A percentile compares a stretch with the other conserved stretches of the same genome.
phyloP scores from a whole-genome alignment of 2,113 vertebrate genomes.

The Eurypyga helias region DNA sequence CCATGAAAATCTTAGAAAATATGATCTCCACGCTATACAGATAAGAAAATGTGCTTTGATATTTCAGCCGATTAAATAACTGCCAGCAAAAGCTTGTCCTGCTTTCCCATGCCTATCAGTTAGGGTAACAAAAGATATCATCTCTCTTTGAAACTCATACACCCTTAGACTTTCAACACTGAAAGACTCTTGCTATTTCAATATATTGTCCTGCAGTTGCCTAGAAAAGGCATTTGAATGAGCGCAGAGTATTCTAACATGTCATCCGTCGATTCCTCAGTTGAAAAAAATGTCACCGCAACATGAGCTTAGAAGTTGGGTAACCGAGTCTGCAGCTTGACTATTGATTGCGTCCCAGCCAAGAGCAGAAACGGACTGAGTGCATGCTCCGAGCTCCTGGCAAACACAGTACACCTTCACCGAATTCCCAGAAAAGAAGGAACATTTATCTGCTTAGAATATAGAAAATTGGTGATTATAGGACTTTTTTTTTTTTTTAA shows the following conservation, averaged over 20 bases:
- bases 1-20: not conserved
- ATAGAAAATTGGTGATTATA: not conserved
- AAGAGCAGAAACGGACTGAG: not conserved
- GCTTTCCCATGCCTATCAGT: conserved; percentile 49
- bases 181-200: not conserved
- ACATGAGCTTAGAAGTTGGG: not conserved
- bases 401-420: not conserved
- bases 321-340: not conserved
- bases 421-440: not conserved
- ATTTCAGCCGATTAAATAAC: conserved; percentile 28
- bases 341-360: not conserved
- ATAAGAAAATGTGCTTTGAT: conserved; percentile 40
- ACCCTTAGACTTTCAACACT: conserved; percentile 6
- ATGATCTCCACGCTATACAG: not conserved
- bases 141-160: conserved; percentile 25
- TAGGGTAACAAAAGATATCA: conserved; percentile 16
- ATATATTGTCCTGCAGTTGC: not conserved
- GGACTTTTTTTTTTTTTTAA: not conserved
- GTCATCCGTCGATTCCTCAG: not conserved
- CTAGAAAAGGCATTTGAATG: not conserved
- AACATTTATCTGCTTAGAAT: not conserved
- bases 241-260: not conserved
- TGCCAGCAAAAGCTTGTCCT: conserved; percentile 10
- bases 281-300: not conserved
- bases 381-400: not conserved